A percentile compares a stretch with the other conserved stretches of the same genome.
Conservation (phyloP, 2,113 vertebrate species). For the Natator depressus region DNA sequence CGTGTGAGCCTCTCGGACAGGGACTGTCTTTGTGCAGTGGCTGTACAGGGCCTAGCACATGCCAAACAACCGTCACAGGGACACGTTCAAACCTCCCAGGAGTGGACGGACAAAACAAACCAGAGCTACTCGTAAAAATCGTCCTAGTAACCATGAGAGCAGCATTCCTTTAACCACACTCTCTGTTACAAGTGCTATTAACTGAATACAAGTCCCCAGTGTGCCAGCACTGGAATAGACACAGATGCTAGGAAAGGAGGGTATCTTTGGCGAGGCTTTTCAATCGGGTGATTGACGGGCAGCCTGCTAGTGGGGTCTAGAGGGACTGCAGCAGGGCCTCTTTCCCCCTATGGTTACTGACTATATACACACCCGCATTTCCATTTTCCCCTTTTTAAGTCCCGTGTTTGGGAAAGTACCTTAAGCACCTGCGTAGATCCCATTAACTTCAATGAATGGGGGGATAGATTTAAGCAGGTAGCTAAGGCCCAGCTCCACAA, state of each 20-base stretch:
- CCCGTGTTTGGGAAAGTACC: background rate
- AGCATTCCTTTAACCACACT: background rate
- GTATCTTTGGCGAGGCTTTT: background rate
- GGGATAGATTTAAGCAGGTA: background rate
- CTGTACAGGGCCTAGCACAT: background rate
- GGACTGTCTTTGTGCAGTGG: background rate
- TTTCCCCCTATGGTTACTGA: background rate
- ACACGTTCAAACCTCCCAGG: background rate
- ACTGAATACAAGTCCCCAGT: background rate
- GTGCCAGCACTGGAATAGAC: background rate
- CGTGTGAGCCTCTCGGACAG: no score
- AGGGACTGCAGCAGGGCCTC: background rate
- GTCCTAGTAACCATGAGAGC: background rate
- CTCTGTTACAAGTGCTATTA: background rate
- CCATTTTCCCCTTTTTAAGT: background rate
- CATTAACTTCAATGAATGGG: background rate
- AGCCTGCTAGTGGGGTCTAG: no score
- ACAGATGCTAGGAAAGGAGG: background rate
- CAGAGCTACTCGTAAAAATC: background rate
- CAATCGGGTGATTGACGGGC: no score
- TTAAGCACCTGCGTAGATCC: background rate
- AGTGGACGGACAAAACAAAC: background rate
- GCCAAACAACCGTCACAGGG: background rate
- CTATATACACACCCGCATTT: background rate
- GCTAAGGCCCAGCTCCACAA: background rate